A percentile compares a stretch with the other conserved stretches of the same genome.
Conservation (phyloP, 2,888 invertebrate genomes). For the Zhuqinia jingwanae region DNA sequence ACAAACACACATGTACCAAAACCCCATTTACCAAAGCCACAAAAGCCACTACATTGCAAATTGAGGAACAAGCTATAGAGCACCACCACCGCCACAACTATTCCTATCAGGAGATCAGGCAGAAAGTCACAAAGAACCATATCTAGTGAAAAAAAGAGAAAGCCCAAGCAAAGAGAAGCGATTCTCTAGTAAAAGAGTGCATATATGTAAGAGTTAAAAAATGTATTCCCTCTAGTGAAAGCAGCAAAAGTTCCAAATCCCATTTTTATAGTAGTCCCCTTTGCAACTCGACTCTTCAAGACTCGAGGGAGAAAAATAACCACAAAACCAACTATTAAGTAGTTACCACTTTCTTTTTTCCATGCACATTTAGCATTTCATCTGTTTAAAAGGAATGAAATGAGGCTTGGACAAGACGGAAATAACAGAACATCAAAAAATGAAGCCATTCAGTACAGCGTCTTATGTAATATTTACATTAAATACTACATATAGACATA, state of each 20-base stretch:
- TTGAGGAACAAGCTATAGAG: neutral
- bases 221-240: neutral
- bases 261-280: neutral
- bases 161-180: no score
- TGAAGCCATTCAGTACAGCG: neutral
- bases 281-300: neutral
- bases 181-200: no score
- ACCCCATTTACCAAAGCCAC: conserved; percentile 21
- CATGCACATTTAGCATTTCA: conserved; percentile 38
- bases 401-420: conserved; percentile 27
- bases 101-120: no score
- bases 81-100: neutral
- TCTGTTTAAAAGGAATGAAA: conserved; percentile 51
- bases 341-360: conserved; percentile 8
- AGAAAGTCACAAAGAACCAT: no score
- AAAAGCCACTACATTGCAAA: neutral
- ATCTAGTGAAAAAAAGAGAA: no score
- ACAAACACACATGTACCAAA: conserved; percentile 3
- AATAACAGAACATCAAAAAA: conserved; percentile 16
- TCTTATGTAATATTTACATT: neutral
- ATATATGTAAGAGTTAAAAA: no score
- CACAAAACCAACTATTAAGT: conserved; percentile 29
- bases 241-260: conserved; percentile 24
- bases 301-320: neutral
- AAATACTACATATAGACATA: neutral